These are phyloP conservation scores for Sceloporus tristichus DNA, from an alignment of 2,113 vertebrate species.

Conservation along the genomic window DNA sequence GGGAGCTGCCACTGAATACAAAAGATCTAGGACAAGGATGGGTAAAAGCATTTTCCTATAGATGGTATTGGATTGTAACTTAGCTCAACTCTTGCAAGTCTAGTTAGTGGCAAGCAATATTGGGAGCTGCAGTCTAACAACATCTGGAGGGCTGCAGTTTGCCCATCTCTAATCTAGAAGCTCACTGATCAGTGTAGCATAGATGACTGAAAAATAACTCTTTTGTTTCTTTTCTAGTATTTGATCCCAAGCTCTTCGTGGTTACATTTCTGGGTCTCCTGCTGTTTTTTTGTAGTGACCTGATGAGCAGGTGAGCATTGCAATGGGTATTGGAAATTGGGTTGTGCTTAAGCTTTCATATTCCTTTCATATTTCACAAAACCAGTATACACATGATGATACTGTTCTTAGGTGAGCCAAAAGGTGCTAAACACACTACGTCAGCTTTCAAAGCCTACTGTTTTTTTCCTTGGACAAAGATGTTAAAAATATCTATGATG, in stretches of 20 bases:
- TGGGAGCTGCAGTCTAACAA: background rate
- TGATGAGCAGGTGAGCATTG: conserved; percentile 88
- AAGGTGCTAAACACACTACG: no score
- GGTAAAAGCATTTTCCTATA: no score
- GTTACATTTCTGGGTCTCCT: conserved; percentile 87
- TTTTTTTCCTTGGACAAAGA: no score
- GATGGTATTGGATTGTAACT: no score
- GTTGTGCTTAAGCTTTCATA: no score
- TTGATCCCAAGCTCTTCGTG: conserved; percentile 90
- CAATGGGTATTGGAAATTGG: background rate
- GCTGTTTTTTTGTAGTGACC: conserved; percentile 89
- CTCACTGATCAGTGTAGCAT: background rate
- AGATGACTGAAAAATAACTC: background rate
- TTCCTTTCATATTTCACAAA: background rate
- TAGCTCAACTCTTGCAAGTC: background rate
- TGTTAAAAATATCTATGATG: no score
- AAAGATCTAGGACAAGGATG: background rate
- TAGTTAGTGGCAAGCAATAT: background rate
- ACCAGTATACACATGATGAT: no score
- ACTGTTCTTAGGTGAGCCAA: no score
- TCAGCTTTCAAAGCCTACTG: no score
- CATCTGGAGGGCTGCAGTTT: background rate
- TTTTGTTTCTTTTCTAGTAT: conserved; percentile 78
- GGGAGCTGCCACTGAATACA: background rate
- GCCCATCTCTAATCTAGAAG: background rate